Evolutionary conservation across 1,140 invertebrate genomes (phyloP), one percentile per base, ranked within the genome.

Genomic region (Dermatophagoides farinae): DNA sequence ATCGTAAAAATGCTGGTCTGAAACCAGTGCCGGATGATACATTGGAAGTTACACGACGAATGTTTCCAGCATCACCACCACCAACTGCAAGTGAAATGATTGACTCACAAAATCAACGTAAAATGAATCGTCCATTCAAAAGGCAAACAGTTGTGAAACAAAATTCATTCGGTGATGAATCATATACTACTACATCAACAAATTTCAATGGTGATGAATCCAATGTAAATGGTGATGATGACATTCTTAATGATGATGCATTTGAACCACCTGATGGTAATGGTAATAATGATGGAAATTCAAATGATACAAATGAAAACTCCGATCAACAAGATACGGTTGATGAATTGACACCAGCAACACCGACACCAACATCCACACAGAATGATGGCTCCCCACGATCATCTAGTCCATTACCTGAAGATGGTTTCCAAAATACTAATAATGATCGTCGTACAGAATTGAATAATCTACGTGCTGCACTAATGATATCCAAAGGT

Each of bases 31-130:
- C 82, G 63, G 90, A 97, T 75, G 91, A 97, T 71, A 92, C 90
- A 10, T 78, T 95, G 64, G 87, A 95, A 75, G 83, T 97, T 11
- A 84, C 88, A 1, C 83, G 82, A 68, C 82, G 80, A 47, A 96
- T 97, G 89, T 75, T 91, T 68, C 84, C 93, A 1, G 89, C 89
- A 57, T 93, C 90, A 18, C 92, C 92, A 23, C 92, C 92, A 14
- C 83, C 87, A 0, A 90, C 84, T 73, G 88, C 88, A 41, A 82
- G 84, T 25, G 91, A 96, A 73, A 79, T 93, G 62, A 74, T 95
- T 50, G 90, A 96, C 71, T 82, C 82, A 61, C 85, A 88, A 72
- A 88, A 87, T 72, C 80, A 82, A 64, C 83, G 82, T 66, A 78
- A 81, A 64, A 66, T 66, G 39, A 75, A 72, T 61, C 74, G 78